Conservation (phyloP, 2,888 invertebrate genomes). For the Metacarcinus magister region DNA sequence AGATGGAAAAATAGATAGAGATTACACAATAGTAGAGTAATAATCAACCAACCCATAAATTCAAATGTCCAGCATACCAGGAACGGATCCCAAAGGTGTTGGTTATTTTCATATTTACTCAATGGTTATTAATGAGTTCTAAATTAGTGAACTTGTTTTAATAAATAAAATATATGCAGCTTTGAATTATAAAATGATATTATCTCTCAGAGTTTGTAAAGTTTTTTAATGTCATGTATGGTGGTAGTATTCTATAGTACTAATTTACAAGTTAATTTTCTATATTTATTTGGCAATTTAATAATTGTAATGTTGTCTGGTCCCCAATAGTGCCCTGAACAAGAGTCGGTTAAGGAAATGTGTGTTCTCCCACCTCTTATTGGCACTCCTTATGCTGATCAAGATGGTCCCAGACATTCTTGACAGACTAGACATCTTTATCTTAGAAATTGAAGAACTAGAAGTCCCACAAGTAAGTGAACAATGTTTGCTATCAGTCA, state of each 20-base stretch:
- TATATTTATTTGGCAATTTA: not conserved
- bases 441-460: conserved; percentile 96
- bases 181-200: not conserved
- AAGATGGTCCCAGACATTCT: conserved; percentile 96
- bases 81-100: not conserved
- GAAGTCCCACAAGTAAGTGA: conserved; percentile 91
- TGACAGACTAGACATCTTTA: conserved; percentile 96
- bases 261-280: not conserved
- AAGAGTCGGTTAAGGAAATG: conserved; percentile 97
- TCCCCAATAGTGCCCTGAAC: conserved; percentile 93
- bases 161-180: too few species aligned
- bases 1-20: not conserved
- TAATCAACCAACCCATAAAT: not conserved
- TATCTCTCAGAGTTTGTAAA: not conserved
- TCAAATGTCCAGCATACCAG: not conserved
- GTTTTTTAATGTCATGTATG: not conserved
- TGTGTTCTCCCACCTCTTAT: conserved; percentile 95
- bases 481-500: not conserved
- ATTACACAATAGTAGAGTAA: not conserved
- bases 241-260: not conserved
- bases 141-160: not conserved
- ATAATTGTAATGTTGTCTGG: not conserved
- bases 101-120: not conserved
- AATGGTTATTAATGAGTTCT: not conserved
- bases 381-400: conserved; percentile 95